These are phyloP conservation scores for Oscheius onirici DNA, from an alignment of 2,888 invertebrate species.

Conservation along the genomic window DNA sequence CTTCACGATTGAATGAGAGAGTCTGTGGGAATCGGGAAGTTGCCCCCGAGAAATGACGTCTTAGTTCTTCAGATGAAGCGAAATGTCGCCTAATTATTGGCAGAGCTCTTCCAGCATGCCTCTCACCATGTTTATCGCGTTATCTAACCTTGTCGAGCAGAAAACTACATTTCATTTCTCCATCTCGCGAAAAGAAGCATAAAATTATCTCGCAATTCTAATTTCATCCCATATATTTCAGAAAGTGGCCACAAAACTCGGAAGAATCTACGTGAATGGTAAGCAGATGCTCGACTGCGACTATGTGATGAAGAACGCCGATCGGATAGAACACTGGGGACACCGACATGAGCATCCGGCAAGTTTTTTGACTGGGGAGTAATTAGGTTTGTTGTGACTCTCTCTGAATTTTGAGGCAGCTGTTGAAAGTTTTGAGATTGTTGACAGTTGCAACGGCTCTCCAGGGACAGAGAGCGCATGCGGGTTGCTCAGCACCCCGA, in stretches of 20 bases:
- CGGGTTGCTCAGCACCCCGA: too few relatives aligned
- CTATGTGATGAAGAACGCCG: constrained; percentile 84
- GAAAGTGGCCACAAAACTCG: constrained; percentile 88
- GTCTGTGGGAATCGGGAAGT: neutral
- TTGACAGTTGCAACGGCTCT: too few relatives aligned
- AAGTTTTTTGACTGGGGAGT: constrained; percentile 9
- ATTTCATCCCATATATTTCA: constrained; percentile 56
- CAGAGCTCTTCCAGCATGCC: too few relatives aligned
- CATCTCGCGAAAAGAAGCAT: too few relatives aligned
- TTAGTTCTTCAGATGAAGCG: neutral
- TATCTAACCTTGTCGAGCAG: too few relatives aligned
- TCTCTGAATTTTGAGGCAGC: too few relatives aligned
- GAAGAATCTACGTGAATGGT: constrained; percentile 91
- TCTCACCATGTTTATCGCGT: too few relatives aligned
- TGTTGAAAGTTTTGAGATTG: too few relatives aligned
- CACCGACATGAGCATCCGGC: constrained; percentile 69
- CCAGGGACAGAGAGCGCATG: too few relatives aligned
- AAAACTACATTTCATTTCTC: too few relatives aligned
- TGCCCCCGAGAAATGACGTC: neutral
- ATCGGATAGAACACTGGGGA: constrained; percentile 63
- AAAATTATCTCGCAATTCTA: too few relatives aligned
- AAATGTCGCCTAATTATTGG: neutral
- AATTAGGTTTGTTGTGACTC: too few relatives aligned
- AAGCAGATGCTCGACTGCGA: constrained; percentile 83
- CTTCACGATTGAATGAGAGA: neutral